A percentile compares a stretch with the other conserved stretches of the same genome.
Evolutionary conservation across 1,140 invertebrate species (phyloP).

Genomic region (Drosophila malerkotliana): DNA sequence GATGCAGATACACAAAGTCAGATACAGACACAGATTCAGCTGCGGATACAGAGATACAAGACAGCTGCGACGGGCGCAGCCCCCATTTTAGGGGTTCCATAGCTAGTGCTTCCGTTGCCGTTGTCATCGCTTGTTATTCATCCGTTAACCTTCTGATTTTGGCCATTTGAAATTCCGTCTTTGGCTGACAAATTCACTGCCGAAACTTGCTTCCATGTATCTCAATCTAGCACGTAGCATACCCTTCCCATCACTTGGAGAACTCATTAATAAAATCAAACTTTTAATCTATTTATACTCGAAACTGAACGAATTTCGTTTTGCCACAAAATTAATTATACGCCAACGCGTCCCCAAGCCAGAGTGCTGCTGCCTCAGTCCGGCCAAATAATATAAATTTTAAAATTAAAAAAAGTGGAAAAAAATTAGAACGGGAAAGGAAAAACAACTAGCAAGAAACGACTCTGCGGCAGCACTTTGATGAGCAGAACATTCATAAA

Average conservation of each 20-base stretch:
- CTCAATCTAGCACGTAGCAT: neutral
- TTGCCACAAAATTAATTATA: constrained; percentile 80
- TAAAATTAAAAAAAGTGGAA: constrained; percentile 55
- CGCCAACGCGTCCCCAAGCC: constrained; percentile 48
- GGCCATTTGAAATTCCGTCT: constrained; percentile 33
- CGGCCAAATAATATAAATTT: constrained; percentile 62
- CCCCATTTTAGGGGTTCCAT: constrained; percentile 17
- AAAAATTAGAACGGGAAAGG: constrained; percentile 15
- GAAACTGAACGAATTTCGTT: constrained; percentile 71
- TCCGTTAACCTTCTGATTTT: constrained; percentile 44
- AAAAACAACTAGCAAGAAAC: neutral
- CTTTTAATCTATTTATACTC: constrained; percentile 48
- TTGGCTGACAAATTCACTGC: constrained; percentile 25
- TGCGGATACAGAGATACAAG: constrained; percentile 23
- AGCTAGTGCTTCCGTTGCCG: constrained; percentile 10
- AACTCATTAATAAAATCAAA: constrained; percentile 45
- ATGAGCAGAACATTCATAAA: constrained; percentile 61
- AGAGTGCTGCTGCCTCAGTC: constrained; percentile 26
- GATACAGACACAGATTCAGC: constrained; percentile 12
- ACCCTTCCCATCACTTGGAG: constrained; percentile 6
- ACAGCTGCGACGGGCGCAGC: constrained; percentile 47
- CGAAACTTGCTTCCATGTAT: neutral
- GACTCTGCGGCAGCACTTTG: constrained; percentile 55
- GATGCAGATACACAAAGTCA: constrained; percentile 22
- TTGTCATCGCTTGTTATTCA: constrained; percentile 50